Percentiles rank a stretch among this genome's conserved stretches.
Conservation (phyloP, 2,113 vertebrate genomes). For the Lycaon pictus region DNA sequence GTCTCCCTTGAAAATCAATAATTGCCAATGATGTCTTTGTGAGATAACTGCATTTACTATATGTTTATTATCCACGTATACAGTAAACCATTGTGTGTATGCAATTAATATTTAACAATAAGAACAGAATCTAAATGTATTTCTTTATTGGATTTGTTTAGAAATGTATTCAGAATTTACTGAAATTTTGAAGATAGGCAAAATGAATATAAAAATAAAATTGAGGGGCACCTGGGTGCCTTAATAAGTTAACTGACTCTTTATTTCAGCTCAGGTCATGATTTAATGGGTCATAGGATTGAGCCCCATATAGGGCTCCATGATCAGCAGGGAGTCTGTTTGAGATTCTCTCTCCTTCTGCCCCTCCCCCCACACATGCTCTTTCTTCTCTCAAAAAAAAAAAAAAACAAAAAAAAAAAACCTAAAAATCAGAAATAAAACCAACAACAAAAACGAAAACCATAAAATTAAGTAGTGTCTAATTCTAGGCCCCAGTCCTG, state of each 20-base stretch:
- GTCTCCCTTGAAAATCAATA: conserved; percentile 1
- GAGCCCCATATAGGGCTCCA: neutral
- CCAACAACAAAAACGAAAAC: neutral
- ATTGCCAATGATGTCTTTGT: neutral
- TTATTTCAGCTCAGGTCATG: neutral
- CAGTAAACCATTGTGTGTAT: neutral
- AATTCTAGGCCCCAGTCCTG: neutral
- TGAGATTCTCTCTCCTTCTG: neutral
- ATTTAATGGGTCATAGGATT: neutral
- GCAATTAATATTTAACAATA: neutral
- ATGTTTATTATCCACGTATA: neutral
- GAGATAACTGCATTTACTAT: neutral
- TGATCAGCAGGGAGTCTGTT: neutral
- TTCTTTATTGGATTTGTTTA: conserved; percentile 20
- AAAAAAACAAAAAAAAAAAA: neutral
- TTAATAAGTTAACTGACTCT: neutral
- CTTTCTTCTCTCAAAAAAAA: neutral
- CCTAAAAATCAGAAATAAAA: neutral
- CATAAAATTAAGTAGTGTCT: neutral
- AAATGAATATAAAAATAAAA: conserved; percentile 3
- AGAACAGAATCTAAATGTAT: neutral
- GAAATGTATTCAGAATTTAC: neutral
- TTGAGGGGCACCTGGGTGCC: neutral
- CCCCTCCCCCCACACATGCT: neutral
- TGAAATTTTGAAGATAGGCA: neutral